A percentile compares a stretch with the other conserved stretches of the same genome.
Conservation (phyloP, 2,888 invertebrate genomes). For the Poecilus cupreus region DNA sequence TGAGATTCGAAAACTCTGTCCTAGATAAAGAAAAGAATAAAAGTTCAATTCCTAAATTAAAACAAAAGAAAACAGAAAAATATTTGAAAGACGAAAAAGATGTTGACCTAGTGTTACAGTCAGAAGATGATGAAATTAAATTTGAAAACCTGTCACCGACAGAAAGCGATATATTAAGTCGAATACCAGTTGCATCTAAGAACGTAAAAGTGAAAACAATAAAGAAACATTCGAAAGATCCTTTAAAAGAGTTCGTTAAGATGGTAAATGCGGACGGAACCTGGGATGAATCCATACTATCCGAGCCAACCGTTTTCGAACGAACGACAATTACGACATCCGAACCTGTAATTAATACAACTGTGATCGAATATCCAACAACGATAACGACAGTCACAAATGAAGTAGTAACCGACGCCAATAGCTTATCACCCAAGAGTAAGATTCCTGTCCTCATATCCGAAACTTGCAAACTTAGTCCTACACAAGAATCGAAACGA, state of each 20-base stretch:
- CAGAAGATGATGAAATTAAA: slow-evolving; percentile 58
- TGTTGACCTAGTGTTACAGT: slow-evolving; percentile 64
- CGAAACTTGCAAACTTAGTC: slow-evolving; percentile 67
- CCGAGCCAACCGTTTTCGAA: slow-evolving; percentile 53
- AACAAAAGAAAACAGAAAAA: slow-evolving; percentile 65
- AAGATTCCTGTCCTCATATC: slow-evolving; percentile 73
- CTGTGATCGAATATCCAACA: slow-evolving; percentile 65
- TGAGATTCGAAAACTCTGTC: slow-evolving; percentile 61
- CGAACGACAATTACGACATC: slow-evolving; percentile 59
- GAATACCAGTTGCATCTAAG: slow-evolving; percentile 70
- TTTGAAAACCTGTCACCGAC: slow-evolving; percentile 64
- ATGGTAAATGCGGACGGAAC: slow-evolving; percentile 70
- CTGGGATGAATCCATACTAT: slow-evolving; percentile 68
- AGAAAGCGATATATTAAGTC: slow-evolving; percentile 69
- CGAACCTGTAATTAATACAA: slow-evolving; percentile 70
- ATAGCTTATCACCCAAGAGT: slow-evolving; percentile 67
- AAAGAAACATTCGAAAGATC: slow-evolving; percentile 74
- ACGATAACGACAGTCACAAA: slow-evolving; percentile 60
- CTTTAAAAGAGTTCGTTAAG: slow-evolving; percentile 71
- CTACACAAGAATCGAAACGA: slow-evolving; percentile 67
- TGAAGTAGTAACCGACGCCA: slow-evolving; percentile 61
- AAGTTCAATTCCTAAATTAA: slow-evolving; percentile 69
- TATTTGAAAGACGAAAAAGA: slow-evolving; percentile 66
- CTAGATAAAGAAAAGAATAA: slow-evolving; percentile 62
- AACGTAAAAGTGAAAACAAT: slow-evolving; percentile 73